A percentile compares a stretch with the other conserved stretches of the same genome.
Evolutionary conservation across 2,888 invertebrate species (phyloP).

Genomic region (Coremacera marginata): DNA sequence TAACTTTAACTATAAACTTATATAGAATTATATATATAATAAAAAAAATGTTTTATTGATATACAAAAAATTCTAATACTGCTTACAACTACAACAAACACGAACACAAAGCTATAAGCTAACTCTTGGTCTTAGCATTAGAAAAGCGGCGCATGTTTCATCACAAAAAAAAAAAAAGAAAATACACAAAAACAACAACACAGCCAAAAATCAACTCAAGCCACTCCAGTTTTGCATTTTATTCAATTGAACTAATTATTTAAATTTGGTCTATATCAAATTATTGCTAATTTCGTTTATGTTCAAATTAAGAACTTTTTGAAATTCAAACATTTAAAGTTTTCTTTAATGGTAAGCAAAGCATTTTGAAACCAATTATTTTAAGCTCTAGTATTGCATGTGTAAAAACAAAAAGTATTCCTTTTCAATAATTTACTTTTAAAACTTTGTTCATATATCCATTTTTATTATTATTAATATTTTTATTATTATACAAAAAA

Average conservation of each 20-base stretch:
- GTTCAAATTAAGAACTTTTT: conserved; percentile 34
- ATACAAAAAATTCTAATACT: conserved; percentile 4
- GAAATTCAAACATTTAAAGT: conserved; percentile 45
- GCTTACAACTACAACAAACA: not conserved
- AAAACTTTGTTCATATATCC: not conserved
- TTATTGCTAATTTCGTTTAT: not conserved
- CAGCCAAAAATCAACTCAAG: conserved; percentile 22
- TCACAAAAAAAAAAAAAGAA: too few species aligned
- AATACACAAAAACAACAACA: conserved; percentile 2
- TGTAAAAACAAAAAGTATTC: conserved; percentile 14
- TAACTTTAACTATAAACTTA: not conserved
- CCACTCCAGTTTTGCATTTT: conserved; percentile 34
- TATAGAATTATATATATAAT: conserved; percentile 26
- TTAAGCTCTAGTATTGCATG: conserved; percentile 29
- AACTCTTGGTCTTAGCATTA: too few species aligned
- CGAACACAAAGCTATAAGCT: too few species aligned
- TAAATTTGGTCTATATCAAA: not conserved
- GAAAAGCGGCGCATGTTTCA: too few species aligned
- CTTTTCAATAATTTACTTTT: conserved; percentile 15
- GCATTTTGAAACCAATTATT: conserved; percentile 47
- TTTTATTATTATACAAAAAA: not conserved
- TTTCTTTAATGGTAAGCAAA: not conserved
- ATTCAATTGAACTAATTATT: conserved; percentile 14
- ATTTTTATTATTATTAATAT: conserved; percentile 15
- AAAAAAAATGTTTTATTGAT: conserved; percentile 40